Percentiles rank a stretch among this genome's conserved stretches.
These are phyloP conservation scores for Cygnus olor DNA, from an alignment of 2,797 vertebrate species.

Conservation along the genomic window DNA sequence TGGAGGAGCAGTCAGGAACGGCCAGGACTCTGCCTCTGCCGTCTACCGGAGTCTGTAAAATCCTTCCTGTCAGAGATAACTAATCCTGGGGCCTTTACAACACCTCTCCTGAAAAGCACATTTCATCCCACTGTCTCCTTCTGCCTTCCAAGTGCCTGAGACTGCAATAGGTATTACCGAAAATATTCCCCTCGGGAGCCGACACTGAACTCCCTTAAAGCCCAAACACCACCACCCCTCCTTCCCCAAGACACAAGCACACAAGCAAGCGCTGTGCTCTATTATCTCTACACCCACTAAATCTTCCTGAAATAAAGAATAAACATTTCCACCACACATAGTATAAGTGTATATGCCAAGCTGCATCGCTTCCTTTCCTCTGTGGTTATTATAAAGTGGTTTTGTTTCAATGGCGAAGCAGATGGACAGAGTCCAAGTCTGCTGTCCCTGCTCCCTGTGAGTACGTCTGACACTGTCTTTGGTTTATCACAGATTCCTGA, in stretches of 20 bases:
- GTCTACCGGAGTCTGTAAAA: slow-evolving; percentile 26
- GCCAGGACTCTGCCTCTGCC: not conserved
- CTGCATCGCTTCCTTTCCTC: slow-evolving; percentile 60
- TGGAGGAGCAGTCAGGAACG: not conserved
- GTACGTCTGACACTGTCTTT: not conserved
- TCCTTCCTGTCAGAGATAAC: slow-evolving; percentile 53
- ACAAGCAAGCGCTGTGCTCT: slow-evolving; percentile 46
- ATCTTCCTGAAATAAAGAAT: slow-evolving; percentile 74
- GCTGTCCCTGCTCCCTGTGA: not conserved
- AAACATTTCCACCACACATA: slow-evolving; percentile 71
- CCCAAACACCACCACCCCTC: slow-evolving; percentile 48
- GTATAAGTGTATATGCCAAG: slow-evolving; percentile 62
- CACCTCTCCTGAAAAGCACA: slow-evolving; percentile 46
- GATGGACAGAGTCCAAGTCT: slow-evolving; percentile 65
- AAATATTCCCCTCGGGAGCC: slow-evolving; percentile 48
- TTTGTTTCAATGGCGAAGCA: slow-evolving; percentile 61
- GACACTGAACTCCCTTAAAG: slow-evolving; percentile 64
- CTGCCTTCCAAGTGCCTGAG: slow-evolving; percentile 50
- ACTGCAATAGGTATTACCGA: slow-evolving; percentile 61
- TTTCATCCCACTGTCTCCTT: slow-evolving; percentile 50
- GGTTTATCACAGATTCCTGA: slow-evolving; percentile 62
- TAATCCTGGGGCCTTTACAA: slow-evolving; percentile 50
- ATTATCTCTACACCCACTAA: slow-evolving; percentile 73
- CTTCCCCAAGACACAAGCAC: slow-evolving; percentile 56
- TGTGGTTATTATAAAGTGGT: slow-evolving; percentile 65